A percentile compares a stretch with the other conserved stretches of the same genome.
Conservation (phyloP, 1,140 invertebrate genomes). For the Lepidurus apus region DNA sequence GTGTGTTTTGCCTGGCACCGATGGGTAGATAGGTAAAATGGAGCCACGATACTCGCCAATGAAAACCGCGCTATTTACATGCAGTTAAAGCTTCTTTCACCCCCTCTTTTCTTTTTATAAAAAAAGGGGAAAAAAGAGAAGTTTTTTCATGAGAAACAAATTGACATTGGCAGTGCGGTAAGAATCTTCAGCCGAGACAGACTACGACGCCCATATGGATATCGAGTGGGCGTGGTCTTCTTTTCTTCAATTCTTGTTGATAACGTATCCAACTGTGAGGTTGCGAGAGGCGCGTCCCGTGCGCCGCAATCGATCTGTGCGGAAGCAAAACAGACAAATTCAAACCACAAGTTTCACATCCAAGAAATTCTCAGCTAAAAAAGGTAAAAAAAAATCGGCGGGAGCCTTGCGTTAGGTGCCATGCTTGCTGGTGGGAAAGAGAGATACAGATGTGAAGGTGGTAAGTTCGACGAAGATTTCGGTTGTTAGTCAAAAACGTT, state of each 20-base stretch:
- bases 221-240: constrained; percentile 17
- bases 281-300: constrained; percentile 45
- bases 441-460: not conserved
- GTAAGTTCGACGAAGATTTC: not conserved
- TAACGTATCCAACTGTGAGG: constrained; percentile 44
- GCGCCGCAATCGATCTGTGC: constrained; percentile 45
- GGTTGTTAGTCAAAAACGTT: not conserved
- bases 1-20: not conserved
- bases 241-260: constrained; percentile 27
- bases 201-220: constrained; percentile 21
- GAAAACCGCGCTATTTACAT: not conserved
- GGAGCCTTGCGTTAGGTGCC: not conserved
- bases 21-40: not conserved
- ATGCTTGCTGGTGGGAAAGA: not conserved
- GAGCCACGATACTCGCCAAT: not conserved
- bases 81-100: not conserved
- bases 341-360: not conserved
- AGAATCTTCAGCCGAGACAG: not conserved
- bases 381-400: constrained; percentile 19
- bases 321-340: constrained; percentile 34
- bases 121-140: too few species aligned
- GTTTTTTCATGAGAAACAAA: not conserved
- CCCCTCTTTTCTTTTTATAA: too few species aligned
- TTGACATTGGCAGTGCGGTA: not conserved
- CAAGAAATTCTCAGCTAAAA: not conserved